These are phyloP conservation scores for Homalodisca vitripennis DNA, from an alignment of 1,140 invertebrate genomes.

Conservation along the genomic window DNA sequence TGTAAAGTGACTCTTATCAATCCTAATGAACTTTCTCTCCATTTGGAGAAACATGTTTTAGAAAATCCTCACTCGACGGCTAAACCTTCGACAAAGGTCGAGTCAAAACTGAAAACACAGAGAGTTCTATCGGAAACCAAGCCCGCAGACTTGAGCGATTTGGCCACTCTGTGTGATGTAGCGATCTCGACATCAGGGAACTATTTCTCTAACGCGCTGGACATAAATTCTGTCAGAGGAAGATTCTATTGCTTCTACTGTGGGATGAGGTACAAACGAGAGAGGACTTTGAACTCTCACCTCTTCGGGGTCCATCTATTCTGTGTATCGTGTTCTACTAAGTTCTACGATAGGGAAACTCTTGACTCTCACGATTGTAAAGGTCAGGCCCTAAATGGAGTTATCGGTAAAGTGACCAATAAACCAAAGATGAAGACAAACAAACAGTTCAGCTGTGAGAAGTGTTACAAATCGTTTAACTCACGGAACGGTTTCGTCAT, in stretches of 20 bases:
- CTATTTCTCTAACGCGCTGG: constrained; percentile 15
- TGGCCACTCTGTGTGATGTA: constrained; percentile 39
- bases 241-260: constrained; percentile 35
- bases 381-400: not conserved
- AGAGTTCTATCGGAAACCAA: not conserved
- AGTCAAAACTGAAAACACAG: not conserved
- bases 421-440: constrained; percentile 12
- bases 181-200: constrained; percentile 37
- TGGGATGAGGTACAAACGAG: constrained; percentile 34
- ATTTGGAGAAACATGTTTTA: constrained; percentile 38
- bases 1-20: constrained; percentile 32
- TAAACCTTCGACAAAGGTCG: not conserved
- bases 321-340: constrained; percentile 36
- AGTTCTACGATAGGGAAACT: constrained; percentile 32
- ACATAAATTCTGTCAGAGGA: not conserved
- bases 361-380: constrained; percentile 33
- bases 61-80: constrained; percentile 28
- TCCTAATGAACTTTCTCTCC: constrained; percentile 34
- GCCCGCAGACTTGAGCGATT: constrained; percentile 36
- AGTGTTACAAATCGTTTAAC: constrained; percentile 53
- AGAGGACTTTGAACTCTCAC: constrained; percentile 36
- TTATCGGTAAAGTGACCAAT: not conserved
- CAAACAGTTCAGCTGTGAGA: constrained; percentile 56
- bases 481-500: constrained; percentile 68
- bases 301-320: constrained; percentile 32